These are phyloP conservation scores for Hyperopisus bebe DNA, from an alignment of 2,113 vertebrate genomes.

Conservation along the genomic window DNA sequence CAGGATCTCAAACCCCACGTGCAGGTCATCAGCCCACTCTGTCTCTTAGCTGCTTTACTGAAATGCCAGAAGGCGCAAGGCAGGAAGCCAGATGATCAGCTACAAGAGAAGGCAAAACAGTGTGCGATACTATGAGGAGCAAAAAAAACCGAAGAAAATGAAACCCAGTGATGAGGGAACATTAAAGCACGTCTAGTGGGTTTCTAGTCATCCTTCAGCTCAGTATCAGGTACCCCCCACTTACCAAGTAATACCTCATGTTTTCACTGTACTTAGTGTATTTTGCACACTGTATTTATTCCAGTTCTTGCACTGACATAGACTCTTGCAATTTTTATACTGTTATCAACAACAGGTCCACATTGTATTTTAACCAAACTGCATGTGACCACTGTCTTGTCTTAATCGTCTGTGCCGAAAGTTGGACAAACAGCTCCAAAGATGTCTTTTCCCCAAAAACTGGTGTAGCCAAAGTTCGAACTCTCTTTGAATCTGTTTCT, in stretches of 20 bases:
- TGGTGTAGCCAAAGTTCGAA: not conserved
- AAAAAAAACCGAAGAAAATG: not conserved
- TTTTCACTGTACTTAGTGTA: not conserved
- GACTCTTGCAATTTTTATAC: not conserved
- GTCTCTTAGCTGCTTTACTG: not conserved
- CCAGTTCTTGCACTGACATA: not conserved
- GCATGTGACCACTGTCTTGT: not conserved
- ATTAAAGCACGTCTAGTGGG: not conserved
- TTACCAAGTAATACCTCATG: not conserved
- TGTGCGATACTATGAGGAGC: not conserved
- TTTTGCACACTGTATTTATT: not conserved
- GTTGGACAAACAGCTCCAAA: not conserved
- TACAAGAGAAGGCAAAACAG: not conserved
- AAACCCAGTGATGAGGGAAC: not conserved
- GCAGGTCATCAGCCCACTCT: not conserved
- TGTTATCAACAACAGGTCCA: not conserved
- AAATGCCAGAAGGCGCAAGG: not conserved
- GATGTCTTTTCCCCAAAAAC: not conserved
- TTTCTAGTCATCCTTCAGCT: not conserved
- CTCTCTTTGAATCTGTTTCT: not conserved
- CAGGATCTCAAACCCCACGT: not conserved
- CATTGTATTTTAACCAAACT: not conserved
- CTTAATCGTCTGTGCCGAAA: not conserved
- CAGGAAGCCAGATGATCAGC: not conserved
- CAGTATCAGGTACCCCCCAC: not conserved